A percentile compares a stretch with the other conserved stretches of the same genome.
Conservation (phyloP, 2,797 vertebrate genomes). For the Hirundo rustica region DNA sequence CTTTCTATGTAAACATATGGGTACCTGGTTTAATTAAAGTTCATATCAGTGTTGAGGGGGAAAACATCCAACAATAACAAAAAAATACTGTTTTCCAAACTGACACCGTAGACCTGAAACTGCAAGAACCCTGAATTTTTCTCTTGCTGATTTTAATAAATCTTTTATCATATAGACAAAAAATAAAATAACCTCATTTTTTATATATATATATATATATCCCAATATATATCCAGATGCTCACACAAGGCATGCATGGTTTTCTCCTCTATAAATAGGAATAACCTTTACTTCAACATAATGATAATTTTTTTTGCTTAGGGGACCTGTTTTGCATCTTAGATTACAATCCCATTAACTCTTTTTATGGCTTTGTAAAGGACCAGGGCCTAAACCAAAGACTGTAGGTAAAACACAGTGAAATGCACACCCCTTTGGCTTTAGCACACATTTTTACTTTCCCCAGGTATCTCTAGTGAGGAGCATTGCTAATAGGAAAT, state of each 20-base stretch:
- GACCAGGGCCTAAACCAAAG: not conserved
- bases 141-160: not conserved
- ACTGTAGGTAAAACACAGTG: not conserved
- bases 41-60: not conserved
- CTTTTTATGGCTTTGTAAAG: not conserved
- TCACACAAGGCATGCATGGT: not conserved
- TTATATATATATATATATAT: not conserved
- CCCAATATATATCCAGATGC: not conserved
- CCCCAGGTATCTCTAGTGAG: not conserved
- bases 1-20: constrained; percentile 18
- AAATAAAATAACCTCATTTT: not conserved
- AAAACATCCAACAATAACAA: not conserved
- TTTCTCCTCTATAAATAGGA: not conserved
- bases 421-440: not conserved
- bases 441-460: not conserved
- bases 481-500: not conserved
- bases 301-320: not conserved
- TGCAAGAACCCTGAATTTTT: not conserved
- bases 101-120: not conserved
- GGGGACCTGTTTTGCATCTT: not conserved
- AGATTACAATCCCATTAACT: not conserved
- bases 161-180: not conserved
- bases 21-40: not conserved
- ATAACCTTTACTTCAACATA: not conserved
- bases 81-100: not conserved